Conservation (phyloP, 2,888 invertebrate genomes). For the Mallateleia sp. region DNA sequence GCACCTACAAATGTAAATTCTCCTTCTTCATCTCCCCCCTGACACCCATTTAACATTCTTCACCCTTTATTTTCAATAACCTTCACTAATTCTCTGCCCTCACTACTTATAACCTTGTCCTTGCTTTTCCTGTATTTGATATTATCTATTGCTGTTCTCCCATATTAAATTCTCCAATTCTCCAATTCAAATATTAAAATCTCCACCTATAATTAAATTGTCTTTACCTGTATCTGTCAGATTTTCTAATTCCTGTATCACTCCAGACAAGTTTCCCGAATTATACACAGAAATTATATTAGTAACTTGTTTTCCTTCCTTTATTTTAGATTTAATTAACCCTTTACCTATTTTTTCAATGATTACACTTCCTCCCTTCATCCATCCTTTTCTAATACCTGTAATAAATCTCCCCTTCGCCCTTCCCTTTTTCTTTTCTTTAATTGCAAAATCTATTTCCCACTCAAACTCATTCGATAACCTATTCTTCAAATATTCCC, state of each 20-base stretch:
- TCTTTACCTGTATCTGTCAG: background rate
- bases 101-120: slow-evolving; percentile 21
- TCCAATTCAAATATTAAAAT: slow-evolving; percentile 20
- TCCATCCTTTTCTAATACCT: slow-evolving; percentile 34
- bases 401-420: slow-evolving; percentile 15
- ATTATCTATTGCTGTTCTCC: background rate
- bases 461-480: slow-evolving; percentile 53
- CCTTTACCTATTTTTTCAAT: background rate
- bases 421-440: slow-evolving; percentile 31
- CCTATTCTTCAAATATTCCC: slow-evolving; percentile 33
- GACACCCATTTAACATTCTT: slow-evolving; percentile 51
- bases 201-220: slow-evolving; percentile 12
- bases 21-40: slow-evolving; percentile 61
- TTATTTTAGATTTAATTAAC: slow-evolving; percentile 8
- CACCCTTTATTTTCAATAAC: slow-evolving; percentile 29
- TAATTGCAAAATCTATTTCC: slow-evolving; percentile 39
- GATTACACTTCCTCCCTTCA: background rate
- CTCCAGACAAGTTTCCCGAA: slow-evolving; percentile 23
- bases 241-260: background rate
- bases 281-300: slow-evolving; percentile 45
- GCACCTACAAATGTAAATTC: slow-evolving; percentile 56
- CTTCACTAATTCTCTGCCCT: slow-evolving; percentile 47
- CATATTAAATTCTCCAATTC: background rate
- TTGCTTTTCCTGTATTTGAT: background rate
- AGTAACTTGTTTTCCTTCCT: slow-evolving; percentile 2